Conservation (phyloP, 2,113 vertebrate species). For the Gorsachius goisagi region DNA sequence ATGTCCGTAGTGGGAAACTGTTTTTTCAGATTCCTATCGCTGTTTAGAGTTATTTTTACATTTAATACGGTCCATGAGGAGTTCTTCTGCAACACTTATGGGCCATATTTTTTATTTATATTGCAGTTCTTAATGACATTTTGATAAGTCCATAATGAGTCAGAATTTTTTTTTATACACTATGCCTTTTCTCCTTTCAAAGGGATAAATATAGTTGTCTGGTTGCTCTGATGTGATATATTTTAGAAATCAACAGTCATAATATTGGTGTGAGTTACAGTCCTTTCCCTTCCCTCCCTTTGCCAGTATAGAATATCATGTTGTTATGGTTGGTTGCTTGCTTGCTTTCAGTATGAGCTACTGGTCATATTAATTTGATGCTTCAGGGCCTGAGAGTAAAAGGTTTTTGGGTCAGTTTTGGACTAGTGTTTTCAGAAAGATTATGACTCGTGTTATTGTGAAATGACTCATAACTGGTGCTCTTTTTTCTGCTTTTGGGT, state of each 20-base stretch:
- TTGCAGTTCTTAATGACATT: slow-evolving; percentile 13
- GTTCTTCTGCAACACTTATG: background rate
- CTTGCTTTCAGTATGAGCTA: background rate
- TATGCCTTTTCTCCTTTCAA: background rate
- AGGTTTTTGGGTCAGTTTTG: background rate
- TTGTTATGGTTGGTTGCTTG: accelerated
- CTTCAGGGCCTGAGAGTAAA: background rate
- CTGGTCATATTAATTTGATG: background rate
- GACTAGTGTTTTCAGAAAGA: background rate
- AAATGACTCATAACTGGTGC: background rate
- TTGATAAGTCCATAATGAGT: slow-evolving; percentile 20
- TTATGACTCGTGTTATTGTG: background rate
- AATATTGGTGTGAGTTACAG: background rate
- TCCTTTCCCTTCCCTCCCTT: background rate
- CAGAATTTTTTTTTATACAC: background rate
- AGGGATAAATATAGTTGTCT: background rate
- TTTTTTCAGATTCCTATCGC: slow-evolving; percentile 13
- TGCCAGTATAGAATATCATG: background rate
- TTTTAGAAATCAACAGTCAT: background rate
- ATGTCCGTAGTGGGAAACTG: background rate
- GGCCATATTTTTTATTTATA: background rate
- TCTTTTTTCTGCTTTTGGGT: background rate
- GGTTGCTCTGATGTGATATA: background rate
- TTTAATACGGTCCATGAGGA: slow-evolving; percentile 33
- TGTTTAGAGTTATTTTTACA: slow-evolving; percentile 13